Percentiles rank a stretch among this genome's conserved stretches.
Evolutionary conservation across 2,113 vertebrate genomes (phyloP).

Genomic region (Gadus macrocephalus): DNA sequence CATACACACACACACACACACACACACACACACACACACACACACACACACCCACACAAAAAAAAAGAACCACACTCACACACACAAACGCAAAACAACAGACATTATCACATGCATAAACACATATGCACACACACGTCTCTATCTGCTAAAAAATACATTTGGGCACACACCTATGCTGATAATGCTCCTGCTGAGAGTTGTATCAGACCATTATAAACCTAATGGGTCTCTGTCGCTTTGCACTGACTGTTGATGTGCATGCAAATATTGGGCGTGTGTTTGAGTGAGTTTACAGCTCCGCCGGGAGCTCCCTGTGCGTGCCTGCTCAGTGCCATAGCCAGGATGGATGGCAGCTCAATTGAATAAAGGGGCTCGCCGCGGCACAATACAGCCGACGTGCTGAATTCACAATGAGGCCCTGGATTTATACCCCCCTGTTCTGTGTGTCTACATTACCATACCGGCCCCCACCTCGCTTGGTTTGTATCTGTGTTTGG

Average conservation of each 20-base stretch:
- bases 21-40: background rate
- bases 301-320: conserved; percentile 58
- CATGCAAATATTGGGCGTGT: conserved; percentile 55
- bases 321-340: conserved; percentile 51
- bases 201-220: conserved; percentile 47
- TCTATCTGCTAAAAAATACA: conserved; percentile 23
- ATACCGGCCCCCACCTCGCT: conserved; percentile 48
- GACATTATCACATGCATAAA: background rate
- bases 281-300: conserved; percentile 50
- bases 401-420: conserved; percentile 64
- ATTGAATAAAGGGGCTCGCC: conserved; percentile 66
- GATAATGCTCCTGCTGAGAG: conserved; percentile 54
- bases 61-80: background rate
- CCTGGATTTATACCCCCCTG: conserved; percentile 54
- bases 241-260: conserved; percentile 44
- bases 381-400: conserved; percentile 58
- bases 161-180: conserved; percentile 37
- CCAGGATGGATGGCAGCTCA: conserved; percentile 61
- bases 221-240: conserved; percentile 58
- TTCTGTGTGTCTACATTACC: conserved; percentile 56
- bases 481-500: background rate
- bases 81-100: background rate
- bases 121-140: background rate
- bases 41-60: background rate
- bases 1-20: conserved; percentile 4